Evolutionary conservation across 2,888 invertebrate genomes (phyloP), one percentile per base, ranked within the genome.

Genomic region (Stictocephala bisonia): DNA sequence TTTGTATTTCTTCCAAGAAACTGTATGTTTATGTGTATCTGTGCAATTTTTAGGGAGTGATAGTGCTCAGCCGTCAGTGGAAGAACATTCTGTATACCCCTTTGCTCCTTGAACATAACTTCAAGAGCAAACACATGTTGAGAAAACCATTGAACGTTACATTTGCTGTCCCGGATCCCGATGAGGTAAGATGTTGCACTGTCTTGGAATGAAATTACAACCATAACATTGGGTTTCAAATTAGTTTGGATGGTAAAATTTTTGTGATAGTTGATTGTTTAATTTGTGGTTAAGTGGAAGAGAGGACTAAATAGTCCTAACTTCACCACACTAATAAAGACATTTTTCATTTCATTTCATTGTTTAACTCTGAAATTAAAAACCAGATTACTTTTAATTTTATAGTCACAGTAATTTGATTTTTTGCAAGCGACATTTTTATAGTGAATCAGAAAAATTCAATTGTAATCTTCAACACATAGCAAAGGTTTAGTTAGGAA

Each of bases 21-120:
- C n/a, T n/a, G n/a, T n/a, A n/a, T n/a, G n/a, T n/a, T n/a, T n/a
- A n/a, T n/a, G n/a, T n/a, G n/a, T n/a, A n/a, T n/a, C n/a, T n/a
- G n/a, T n/a, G n/a, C n/a, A n/a, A n/a, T 79, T 80, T 83, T 68
- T 82, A 94, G 92, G 97, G 97, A 27, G 93, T 98, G n/a, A 94
- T 98, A 82, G 97, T 97, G 26, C 86, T 98, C 70, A 96, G 96
- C 81, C 89, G 97, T 0, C 97, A 98, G 83, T 98, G 97, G 98
- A 97, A 97, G 85, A 97, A 96, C 84, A 93, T 95, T 2, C 86
- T 98, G 20, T 97, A 97, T 83, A 97, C 97, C 78, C 97, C 98
- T 0, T 86, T 96, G 76, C 86, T 97, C 44, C 88, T 96, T 70
- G 95, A 95, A 80, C 94, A 95, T 83, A 95, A 94, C 83, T 93